Evolutionary conservation across 2,888 invertebrate genomes (phyloP).

Genomic region (Archips crataeganus): DNA sequence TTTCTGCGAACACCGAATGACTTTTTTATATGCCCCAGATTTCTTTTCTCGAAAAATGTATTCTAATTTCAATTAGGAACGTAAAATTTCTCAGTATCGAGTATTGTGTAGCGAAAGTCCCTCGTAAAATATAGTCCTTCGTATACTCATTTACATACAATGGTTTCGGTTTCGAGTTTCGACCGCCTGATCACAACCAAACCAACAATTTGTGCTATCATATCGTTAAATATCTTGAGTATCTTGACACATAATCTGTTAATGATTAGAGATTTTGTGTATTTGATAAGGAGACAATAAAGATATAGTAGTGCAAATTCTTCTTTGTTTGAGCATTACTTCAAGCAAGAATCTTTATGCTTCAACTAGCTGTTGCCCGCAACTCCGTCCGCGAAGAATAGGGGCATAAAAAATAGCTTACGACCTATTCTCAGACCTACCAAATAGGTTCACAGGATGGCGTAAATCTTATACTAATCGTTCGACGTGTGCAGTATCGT

Average conservation of each 20-base stretch:
- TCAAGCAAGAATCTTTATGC: no score
- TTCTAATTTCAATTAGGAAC: neutral
- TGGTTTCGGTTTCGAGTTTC: no score
- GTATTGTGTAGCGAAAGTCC: neutral
- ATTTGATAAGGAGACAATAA: no score
- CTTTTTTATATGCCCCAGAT: neutral
- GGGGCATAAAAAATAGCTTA: no score
- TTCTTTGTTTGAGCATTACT: no score
- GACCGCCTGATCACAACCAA: neutral
- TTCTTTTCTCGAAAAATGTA: neutral
- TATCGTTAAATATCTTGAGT: neutral
- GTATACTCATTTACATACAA: constrained; percentile 33
- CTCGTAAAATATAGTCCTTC: neutral
- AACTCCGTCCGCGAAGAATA: no score
- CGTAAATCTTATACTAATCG: neutral
- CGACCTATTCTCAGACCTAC: no score
- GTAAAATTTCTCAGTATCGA: neutral
- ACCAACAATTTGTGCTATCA: neutral
- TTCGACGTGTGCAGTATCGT: no score
- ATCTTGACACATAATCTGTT: no score
- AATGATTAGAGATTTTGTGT: no score
- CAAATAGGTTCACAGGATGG: neutral
- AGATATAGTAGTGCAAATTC: no score
- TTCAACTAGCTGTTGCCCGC: no score
- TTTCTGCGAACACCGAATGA: neutral